Conservation (phyloP, 2,113 vertebrate genomes). For the Sisor rabdophorus region DNA sequence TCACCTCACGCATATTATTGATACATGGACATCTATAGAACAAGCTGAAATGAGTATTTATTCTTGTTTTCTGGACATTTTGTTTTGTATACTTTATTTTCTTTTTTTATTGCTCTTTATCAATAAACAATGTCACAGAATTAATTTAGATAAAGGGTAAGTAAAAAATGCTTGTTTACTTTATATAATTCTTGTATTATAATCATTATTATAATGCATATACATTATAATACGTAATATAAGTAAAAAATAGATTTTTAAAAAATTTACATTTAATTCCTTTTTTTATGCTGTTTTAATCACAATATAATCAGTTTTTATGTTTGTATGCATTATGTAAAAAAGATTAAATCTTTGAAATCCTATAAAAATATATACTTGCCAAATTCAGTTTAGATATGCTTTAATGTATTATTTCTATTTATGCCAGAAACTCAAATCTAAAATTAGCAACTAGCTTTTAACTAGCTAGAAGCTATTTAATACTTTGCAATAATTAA, state of each 20-base stretch:
- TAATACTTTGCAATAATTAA: not conserved
- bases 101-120: not conserved
- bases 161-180: not conserved
- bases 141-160: not conserved
- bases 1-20: not conserved
- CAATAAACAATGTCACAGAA: not conserved
- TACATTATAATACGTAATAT: no score
- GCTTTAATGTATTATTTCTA: not conserved
- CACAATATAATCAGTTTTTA: conserved; percentile 5
- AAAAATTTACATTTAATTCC: not conserved
- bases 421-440: not conserved
- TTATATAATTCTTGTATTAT: not conserved
- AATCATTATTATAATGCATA: no score
- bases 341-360: not conserved
- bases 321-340: not conserved
- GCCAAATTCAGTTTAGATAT: not conserved
- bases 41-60: conserved; percentile 15
- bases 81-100: not conserved
- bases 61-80: conserved; percentile 17
- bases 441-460: not conserved
- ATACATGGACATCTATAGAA: not conserved
- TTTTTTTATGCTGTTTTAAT: not conserved
- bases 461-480: not conserved
- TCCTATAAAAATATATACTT: not conserved
- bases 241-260: not conserved